A percentile compares a stretch with the other conserved stretches of the same genome.
phyloP scores from a whole-genome alignment of 2,888 invertebrate species.

The Hartigia nigra region DNA sequence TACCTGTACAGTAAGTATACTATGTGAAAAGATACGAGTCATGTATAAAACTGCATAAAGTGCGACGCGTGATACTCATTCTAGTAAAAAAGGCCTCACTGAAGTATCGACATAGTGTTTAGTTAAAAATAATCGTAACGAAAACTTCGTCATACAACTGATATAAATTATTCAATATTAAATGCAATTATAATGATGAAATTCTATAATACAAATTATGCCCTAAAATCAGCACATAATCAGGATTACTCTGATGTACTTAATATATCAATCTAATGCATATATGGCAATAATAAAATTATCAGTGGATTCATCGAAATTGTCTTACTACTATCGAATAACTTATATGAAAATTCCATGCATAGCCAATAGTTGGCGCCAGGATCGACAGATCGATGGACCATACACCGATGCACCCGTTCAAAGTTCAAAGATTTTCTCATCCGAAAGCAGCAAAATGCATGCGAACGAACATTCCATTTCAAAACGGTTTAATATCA shows the following conservation, averaged over 20 bases:
- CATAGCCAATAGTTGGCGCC: not conserved
- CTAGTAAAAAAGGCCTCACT: not conserved
- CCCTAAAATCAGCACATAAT: not conserved
- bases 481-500: not conserved
- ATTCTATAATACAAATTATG: too few species aligned
- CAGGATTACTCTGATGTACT: not conserved
- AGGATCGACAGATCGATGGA: not conserved
- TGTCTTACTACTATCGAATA: not conserved
- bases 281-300: not conserved
- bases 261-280: too few species aligned
- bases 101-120: not conserved
- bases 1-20: not conserved
- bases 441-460: not conserved
- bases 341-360: not conserved
- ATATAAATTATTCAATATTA: too few species aligned
- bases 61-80: not conserved
- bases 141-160: too few species aligned
- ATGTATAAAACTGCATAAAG: not conserved
- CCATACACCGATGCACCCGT: not conserved
- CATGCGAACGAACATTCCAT: not conserved
- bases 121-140: too few species aligned
- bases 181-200: too few species aligned
- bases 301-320: not conserved
- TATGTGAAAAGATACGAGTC: not conserved
- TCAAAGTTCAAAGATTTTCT: not conserved